These are phyloP conservation scores for Agrochola macilenta DNA, from an alignment of 2,888 invertebrate species.

Conservation along the genomic window DNA sequence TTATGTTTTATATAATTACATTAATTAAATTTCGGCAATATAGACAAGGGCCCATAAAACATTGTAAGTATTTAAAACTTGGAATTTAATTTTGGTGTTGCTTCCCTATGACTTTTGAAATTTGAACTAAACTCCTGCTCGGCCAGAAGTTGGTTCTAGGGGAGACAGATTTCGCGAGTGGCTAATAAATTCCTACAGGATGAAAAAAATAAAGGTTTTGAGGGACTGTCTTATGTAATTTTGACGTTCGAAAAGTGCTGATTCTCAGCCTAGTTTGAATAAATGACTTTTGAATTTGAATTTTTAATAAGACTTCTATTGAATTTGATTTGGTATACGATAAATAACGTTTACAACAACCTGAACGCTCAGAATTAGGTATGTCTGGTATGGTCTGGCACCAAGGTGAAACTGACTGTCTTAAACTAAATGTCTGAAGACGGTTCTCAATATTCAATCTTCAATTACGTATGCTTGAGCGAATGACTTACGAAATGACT, in stretches of 20 bases:
- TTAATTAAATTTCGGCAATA: background rate
- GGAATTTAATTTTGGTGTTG: background rate
- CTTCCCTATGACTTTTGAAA: background rate
- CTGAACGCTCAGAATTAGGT: conserved; percentile 3
- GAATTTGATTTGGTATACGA: background rate
- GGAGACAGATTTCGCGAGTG: background rate
- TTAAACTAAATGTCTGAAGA: conserved; percentile 18
- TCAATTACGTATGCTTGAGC: conserved; percentile 14
- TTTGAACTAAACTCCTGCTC: background rate
- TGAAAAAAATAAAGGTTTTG: no score
- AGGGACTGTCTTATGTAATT: no score
- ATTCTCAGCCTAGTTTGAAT: no score
- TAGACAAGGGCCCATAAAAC: background rate
- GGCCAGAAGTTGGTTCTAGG: background rate
- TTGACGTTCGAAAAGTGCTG: no score
- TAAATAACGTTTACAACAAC: conserved; percentile 15
- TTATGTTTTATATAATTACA: background rate
- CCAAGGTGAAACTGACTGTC: conserved; percentile 35
- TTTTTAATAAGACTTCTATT: no score
- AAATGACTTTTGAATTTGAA: no score
- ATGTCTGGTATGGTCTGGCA: conserved; percentile 7
- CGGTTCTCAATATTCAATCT: conserved; percentile 20
- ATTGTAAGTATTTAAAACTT: background rate
- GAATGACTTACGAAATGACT: conserved; percentile 21
- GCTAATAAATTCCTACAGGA: no score